Evolutionary conservation across 2,888 invertebrate genomes (phyloP), one percentile per base, ranked within the genome.

Genomic region (Synergus gifuensis): DNA sequence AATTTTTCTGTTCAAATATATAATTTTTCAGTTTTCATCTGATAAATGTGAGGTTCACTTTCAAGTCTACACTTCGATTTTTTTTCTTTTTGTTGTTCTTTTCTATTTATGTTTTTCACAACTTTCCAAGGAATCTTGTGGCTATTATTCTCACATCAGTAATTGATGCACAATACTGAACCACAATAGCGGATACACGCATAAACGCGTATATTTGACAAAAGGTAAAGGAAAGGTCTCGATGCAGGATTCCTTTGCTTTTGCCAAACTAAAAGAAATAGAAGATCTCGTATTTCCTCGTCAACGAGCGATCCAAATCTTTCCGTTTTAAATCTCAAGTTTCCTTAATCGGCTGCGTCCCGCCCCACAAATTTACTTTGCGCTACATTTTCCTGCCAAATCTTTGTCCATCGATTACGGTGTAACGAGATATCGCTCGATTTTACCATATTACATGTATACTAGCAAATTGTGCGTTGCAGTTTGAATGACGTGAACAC

Each of bases 371-470:
- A 87, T 88, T 88, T 87, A 84, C 87, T 86, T 86, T 87, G 85
- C 83, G 86, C 83, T 87, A 87, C 86, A 86, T 87, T 83, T 78
- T 81, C 79, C 82, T 82, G 80, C 69, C 85, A 87, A 84, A 86
- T 83, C 87, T 86, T 89, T 89, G 88, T 88, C 85, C 86, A 83
- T 85, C 89, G 88, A 89, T 89, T 89, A 89, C 84, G 84, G 86
- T 88, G 89, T 88, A 89, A 89, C 87, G 87, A 87, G 88, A 89
- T 89, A 89, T 73, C 36, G 73, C n/a, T 54, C 22, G 54, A 73
- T 73, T 73, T 73, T 49, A 73, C 73, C 73, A 73, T 73, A 73
- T 54, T 36, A 49, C 40, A 66, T 66, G 67, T 44, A 67, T 67
- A 67, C 22, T 46, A 73, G 28, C 16, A 73, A 73, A 54, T 73